Conservation (phyloP, 1,140 invertebrate genomes). For the Neelides sp. region DNA sequence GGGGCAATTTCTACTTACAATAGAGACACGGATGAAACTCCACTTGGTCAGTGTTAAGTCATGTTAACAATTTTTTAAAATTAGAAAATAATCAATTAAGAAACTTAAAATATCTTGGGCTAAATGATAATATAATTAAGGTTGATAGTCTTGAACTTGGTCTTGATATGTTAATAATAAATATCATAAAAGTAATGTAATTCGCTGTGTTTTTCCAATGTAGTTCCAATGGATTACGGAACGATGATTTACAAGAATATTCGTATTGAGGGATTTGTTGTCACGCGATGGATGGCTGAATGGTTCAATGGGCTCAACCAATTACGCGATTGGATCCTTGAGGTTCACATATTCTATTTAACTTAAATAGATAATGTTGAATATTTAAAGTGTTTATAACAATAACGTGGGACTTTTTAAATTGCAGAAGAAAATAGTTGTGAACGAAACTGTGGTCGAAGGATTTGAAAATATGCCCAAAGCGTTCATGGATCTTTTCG, state of each 20-base stretch:
- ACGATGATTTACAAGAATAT: slow-evolving; percentile 41
- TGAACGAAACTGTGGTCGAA: slow-evolving; percentile 35
- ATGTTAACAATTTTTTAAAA: too few relatives aligned
- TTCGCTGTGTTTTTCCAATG: slow-evolving; percentile 12
- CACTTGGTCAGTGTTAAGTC: slow-evolving; percentile 32
- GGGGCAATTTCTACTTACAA: slow-evolving; percentile 39
- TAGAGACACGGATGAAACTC: slow-evolving; percentile 28
- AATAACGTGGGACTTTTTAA: neutral
- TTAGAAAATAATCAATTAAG: too few relatives aligned
- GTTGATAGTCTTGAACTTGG: too few relatives aligned
- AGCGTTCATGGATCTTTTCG: slow-evolving; percentile 37
- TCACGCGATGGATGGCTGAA: slow-evolving; percentile 38
- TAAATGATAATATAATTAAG: too few relatives aligned
- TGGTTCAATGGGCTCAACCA: slow-evolving; percentile 44
- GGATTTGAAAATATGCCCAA: slow-evolving; percentile 39
- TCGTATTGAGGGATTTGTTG: slow-evolving; percentile 47
- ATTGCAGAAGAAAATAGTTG: slow-evolving; percentile 36
- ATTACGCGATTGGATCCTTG: slow-evolving; percentile 46
- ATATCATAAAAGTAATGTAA: too few relatives aligned
- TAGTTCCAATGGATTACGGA: slow-evolving; percentile 40
- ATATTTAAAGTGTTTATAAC: neutral
- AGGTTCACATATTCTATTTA: slow-evolving; percentile 37
- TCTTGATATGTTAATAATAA: too few relatives aligned
- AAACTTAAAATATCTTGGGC: too few relatives aligned
- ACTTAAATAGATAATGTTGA: neutral